Percentiles rank a stretch among this genome's conserved stretches.
Conservation (phyloP, 1,140 invertebrate genomes). For the Thereuonema tuberculata region DNA sequence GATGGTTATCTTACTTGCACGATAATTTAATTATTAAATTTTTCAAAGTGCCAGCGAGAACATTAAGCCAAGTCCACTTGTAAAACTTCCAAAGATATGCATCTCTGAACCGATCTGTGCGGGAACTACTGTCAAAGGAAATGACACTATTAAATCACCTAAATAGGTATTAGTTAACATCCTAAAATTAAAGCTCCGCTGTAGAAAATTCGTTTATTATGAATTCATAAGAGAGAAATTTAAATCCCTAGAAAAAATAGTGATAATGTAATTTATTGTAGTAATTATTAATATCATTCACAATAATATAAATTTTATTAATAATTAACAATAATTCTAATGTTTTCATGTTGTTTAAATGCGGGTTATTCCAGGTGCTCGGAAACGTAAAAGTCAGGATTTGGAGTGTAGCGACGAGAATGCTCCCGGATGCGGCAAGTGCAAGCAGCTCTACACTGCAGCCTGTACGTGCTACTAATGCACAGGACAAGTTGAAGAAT, state of each 20-base stretch:
- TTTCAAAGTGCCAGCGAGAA: neutral
- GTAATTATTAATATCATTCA: neutral
- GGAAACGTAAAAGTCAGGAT: neutral
- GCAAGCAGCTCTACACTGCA: neutral
- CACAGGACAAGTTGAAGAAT: neutral
- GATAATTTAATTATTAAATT: neutral
- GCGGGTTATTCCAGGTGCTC: neutral
- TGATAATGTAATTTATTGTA: neutral
- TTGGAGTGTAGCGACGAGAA: neutral
- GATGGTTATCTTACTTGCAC: too few species aligned
- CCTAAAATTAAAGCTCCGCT: neutral
- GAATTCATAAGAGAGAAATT: neutral
- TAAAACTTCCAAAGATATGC: neutral
- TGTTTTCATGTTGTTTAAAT: neutral
- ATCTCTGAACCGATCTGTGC: neutral
- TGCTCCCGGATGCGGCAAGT: neutral
- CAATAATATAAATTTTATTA: neutral
- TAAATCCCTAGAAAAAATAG: neutral
- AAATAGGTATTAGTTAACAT: neutral
- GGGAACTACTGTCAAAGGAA: neutral
- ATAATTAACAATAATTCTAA: neutral
- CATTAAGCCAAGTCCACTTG: neutral
- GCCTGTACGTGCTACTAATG: neutral
- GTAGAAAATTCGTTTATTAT: neutral
- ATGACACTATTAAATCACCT: neutral